Evolutionary conservation across 1,140 invertebrate genomes (phyloP), one percentile per base, ranked within the genome.

Genomic region (Conus ventricosus): DNA sequence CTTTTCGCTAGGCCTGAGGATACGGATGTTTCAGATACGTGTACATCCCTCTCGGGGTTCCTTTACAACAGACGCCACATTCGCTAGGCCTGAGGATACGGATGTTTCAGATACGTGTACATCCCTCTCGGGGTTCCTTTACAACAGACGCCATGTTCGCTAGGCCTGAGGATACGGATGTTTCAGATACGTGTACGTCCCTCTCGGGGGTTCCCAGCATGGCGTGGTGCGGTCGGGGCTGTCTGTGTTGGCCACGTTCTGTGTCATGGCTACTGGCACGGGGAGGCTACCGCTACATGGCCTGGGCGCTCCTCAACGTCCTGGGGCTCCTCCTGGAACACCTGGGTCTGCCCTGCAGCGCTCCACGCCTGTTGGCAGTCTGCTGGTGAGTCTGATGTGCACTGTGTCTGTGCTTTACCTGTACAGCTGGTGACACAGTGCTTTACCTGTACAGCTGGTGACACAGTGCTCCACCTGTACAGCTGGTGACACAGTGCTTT

Each of bases 181-280:
- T 75, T 23, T 13, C 76, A 87, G 86, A 80, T 98, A 98, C 94
- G 98, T 98, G 90, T 99, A 98, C 93, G 96, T 97, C 85, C 97
- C 98, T 57, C 91, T 96, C 80, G 96, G 93, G 93, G 95, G 89
- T 39, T 95, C 94, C 84, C 91, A 95, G 84, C 94, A 95, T 27
- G 95, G 95, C 10, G 91, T 96, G 39, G 81, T 94, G 4, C 95
- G 96, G 88, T 97, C 97, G 94, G 92, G 98, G 1, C 91, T 97
- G 55, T 97, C 97, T 25, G 97, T 97, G 27, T 96, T 97, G 27
- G 90, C 97, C 2, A 98, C 97, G 90, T 99, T 99, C 94, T 91
- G 95, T 25, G 99, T 98, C 95, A 97, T 99, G 4, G 97, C 92
- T 93, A 98, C 75, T 99, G 98, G 98, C 98, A 99, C 94, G 98